Conservation (phyloP, 2,888 invertebrate genomes). For the Entomobrya proxima region DNA sequence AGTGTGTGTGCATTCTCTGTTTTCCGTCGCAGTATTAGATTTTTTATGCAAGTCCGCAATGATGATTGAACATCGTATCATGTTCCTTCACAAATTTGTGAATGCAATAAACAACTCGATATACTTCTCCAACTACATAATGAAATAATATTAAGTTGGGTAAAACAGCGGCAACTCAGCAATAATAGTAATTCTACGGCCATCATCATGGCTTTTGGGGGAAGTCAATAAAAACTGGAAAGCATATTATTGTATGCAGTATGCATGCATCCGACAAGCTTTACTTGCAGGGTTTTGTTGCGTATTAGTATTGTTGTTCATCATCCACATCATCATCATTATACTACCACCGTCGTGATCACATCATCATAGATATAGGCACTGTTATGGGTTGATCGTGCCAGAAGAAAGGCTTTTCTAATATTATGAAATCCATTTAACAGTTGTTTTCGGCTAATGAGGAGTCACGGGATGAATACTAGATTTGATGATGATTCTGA, state of each 20-base stretch:
- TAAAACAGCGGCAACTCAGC: conserved; percentile 44
- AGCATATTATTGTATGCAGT: conserved; percentile 15
- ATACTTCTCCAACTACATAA: background rate
- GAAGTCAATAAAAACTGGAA: conserved; percentile 52
- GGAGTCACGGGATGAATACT: conserved; percentile 60
- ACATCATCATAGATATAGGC: conserved; percentile 19
- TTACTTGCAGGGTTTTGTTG: conserved; percentile 29
- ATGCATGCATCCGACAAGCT: conserved; percentile 12
- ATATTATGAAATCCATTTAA: conserved; percentile 61
- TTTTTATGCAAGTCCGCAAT: background rate
- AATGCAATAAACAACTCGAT: conserved; percentile 8
- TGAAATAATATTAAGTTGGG: background rate
- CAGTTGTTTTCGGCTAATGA: conserved; percentile 63
- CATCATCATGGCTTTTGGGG: conserved; percentile 31
- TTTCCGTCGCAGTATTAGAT: background rate
- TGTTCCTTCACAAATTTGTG: background rate
- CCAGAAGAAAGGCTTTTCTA: conserved; percentile 34
- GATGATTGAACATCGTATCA: conserved; percentile 16
- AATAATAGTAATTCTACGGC: conserved; percentile 19
- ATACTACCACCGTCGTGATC: conserved; percentile 32
- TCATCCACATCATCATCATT: conserved; percentile 33
- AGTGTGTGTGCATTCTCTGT: background rate
- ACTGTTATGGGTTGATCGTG: conserved; percentile 49
- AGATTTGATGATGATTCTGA: conserved; percentile 43
- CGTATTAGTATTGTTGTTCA: conserved; percentile 31